phyloP scores from a whole-genome alignment of 2,113 vertebrate genomes.

The Etia nguti region DNA sequence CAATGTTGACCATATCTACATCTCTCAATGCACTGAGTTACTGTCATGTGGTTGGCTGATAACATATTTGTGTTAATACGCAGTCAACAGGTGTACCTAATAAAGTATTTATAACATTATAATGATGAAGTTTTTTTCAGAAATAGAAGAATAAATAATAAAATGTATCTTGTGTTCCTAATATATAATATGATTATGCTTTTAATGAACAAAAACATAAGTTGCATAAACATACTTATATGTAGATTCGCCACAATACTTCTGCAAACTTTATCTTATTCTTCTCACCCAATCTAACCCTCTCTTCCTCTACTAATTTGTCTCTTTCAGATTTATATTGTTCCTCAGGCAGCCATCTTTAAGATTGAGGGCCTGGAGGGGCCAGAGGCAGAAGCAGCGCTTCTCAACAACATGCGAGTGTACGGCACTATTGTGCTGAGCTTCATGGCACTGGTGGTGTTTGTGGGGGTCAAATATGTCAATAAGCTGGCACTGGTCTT shows the following conservation, averaged over 20 bases:
- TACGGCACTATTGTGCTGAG: constrained; percentile 93
- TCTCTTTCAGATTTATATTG: constrained; percentile 84
- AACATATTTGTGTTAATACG: neutral
- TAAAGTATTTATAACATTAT: neutral
- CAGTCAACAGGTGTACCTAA: neutral
- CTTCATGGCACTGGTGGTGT: constrained; percentile 92
- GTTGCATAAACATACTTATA: neutral
- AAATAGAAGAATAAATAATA: neutral
- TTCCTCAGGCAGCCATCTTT: constrained; percentile 92
- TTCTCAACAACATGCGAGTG: constrained; percentile 97
- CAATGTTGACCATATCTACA: neutral
- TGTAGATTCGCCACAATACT: neutral
- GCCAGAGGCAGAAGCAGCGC: constrained; percentile 77
- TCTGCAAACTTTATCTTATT: neutral
- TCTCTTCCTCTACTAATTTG: neutral
- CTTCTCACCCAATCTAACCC: neutral
- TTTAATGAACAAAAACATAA: neutral
- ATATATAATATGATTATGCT: neutral
- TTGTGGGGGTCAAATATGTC: constrained; percentile 96
- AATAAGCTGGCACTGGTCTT: constrained; percentile 97
- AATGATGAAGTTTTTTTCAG: neutral
- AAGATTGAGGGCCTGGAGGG: constrained; percentile 89
- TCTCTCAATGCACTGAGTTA: neutral
- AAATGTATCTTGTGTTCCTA: neutral
- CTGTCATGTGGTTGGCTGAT: neutral